Evolutionary conservation across 2,888 invertebrate species (phyloP).

Genomic region (Melangyna quadrimaculata): DNA sequence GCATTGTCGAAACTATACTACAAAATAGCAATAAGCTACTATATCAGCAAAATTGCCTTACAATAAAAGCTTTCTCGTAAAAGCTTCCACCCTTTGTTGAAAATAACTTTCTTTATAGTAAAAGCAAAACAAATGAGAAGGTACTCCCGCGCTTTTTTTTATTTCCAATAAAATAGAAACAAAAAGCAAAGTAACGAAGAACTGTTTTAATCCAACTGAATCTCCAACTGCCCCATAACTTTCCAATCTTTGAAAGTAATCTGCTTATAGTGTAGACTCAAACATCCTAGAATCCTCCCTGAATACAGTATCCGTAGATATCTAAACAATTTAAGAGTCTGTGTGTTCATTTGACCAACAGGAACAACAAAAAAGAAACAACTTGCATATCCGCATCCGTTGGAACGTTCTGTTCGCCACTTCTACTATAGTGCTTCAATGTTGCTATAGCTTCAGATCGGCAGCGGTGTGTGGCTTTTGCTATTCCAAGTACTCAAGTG

Average conservation of each 20-base stretch:
- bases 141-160: not conserved
- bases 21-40: constrained; percentile 22
- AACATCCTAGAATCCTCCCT: constrained; percentile 23
- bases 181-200: not conserved
- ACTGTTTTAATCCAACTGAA: constrained; percentile 51
- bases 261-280: constrained; percentile 38
- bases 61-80: constrained; percentile 63
- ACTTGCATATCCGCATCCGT: constrained; percentile 66
- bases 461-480: constrained; percentile 26
- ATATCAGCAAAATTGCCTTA: not conserved
- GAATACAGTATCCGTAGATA: constrained; percentile 32
- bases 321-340: constrained; percentile 39
- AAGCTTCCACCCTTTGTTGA: constrained; percentile 47
- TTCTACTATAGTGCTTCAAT: constrained; percentile 19
- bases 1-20: constrained; percentile 34
- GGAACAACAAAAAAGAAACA: constrained; percentile 6
- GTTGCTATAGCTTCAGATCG: not conserved
- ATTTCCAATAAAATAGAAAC: not conserved
- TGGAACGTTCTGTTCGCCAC: constrained; percentile 45
- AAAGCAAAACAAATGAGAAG: not conserved
- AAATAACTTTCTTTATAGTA: constrained; percentile 4
- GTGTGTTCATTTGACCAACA: constrained; percentile 55
- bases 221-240: not conserved
- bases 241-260: constrained; percentile 47
- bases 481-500: constrained; percentile 23